phyloP scores from a whole-genome alignment of 2,113 vertebrate genomes.

The Dasyprocta punctata region DNA sequence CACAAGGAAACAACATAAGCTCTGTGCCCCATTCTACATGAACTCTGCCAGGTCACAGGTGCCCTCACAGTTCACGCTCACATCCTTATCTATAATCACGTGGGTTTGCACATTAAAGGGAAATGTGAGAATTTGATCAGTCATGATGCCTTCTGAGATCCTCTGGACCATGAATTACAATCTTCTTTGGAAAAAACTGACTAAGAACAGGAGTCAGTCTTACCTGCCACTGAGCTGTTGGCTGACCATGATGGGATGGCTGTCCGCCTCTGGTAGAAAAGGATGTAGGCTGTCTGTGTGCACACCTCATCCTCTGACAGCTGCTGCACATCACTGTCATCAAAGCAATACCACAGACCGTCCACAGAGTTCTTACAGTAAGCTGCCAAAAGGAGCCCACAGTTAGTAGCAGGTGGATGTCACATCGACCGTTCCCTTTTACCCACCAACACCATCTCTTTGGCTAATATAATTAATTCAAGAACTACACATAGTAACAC shows the following conservation, averaged over 20 bases:
- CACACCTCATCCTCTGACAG: slow-evolving; percentile 95
- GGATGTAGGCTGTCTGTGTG: slow-evolving; percentile 96
- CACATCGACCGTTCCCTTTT: neutral
- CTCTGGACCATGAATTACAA: neutral
- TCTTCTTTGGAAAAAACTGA: neutral
- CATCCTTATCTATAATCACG: neutral
- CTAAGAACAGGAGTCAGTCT: neutral
- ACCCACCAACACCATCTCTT: neutral
- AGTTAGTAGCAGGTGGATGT: neutral
- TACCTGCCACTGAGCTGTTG: slow-evolving; percentile 98
- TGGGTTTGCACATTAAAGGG: neutral
- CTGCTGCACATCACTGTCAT: slow-evolving; percentile 96
- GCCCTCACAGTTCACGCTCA: neutral
- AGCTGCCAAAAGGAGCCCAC: slow-evolving; percentile 85
- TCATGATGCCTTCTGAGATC: neutral
- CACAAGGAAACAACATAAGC: accelerated
- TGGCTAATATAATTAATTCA: neutral
- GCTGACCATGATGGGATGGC: slow-evolving; percentile 97
- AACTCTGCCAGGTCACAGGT: neutral
- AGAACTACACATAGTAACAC: neutral
- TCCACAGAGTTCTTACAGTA: slow-evolving; percentile 99
- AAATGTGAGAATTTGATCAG: neutral
- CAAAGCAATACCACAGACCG: slow-evolving; percentile 99
- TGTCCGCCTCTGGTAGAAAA: slow-evolving; percentile 98
- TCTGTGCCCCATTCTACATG: accelerated